Percentiles rank a stretch among this genome's conserved stretches.
Evolutionary conservation across 1,140 invertebrate genomes (phyloP).

Genomic region (Lasioglossum albipes): DNA sequence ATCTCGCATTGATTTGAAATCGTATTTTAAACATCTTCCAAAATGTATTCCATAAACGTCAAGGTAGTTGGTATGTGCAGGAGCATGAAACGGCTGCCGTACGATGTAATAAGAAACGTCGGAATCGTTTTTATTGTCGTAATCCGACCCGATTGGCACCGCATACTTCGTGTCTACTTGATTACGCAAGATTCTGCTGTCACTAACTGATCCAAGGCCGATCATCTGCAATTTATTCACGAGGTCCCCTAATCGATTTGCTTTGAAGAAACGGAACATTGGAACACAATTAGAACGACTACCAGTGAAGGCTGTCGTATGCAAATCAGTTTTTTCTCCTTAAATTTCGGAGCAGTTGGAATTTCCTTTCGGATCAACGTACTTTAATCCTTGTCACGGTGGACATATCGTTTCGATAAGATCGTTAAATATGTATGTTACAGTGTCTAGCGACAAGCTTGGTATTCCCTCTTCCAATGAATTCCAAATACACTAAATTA

Average conservation of each 20-base stretch:
- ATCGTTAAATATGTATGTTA: neutral
- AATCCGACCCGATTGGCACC: conserved; percentile 46
- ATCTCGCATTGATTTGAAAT: no score
- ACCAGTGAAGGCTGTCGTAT: neutral
- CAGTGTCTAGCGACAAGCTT: neutral
- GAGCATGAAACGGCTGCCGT: neutral
- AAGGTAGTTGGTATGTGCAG: neutral
- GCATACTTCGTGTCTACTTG: conserved; percentile 31
- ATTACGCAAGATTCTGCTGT: conserved; percentile 59
- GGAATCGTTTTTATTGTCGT: conserved; percentile 39
- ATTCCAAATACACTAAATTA: no score
- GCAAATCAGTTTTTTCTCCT: conserved; percentile 5
- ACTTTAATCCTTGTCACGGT: neutral
- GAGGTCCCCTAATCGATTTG: conserved; percentile 15
- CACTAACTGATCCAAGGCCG: conserved; percentile 56
- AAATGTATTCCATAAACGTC: no score
- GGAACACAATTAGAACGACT: neutral
- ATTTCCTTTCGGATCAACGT: neutral
- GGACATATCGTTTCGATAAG: neutral
- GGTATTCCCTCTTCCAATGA: no score
- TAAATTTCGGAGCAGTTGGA: neutral
- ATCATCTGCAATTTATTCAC: conserved; percentile 32
- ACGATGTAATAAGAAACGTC: conserved; percentile 21
- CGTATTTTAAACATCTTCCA: no score
- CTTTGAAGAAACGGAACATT: neutral